These are phyloP conservation scores for Anser cygnoides DNA, from an alignment of 2,113 vertebrate genomes.

Conservation along the genomic window DNA sequence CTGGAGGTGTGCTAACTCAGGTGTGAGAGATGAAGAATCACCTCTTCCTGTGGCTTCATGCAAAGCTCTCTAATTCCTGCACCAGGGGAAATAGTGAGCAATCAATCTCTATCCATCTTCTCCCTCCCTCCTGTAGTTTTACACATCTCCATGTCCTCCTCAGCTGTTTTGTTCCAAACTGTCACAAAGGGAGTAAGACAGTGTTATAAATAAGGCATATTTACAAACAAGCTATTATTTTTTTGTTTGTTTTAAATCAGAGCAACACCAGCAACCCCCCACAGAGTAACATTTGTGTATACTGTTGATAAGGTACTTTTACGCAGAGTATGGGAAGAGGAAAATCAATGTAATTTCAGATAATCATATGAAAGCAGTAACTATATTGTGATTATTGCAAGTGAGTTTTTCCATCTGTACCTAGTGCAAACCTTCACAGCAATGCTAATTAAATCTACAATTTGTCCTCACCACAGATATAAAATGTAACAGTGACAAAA, in stretches of 20 bases:
- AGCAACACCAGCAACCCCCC: not conserved
- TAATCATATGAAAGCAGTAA: constrained; percentile 19
- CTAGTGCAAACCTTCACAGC: not conserved
- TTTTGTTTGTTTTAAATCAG: not conserved
- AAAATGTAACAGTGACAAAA: constrained; percentile 29
- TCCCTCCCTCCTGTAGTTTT: not conserved
- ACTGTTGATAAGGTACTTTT: not conserved
- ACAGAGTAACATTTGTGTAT: not conserved
- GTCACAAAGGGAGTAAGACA: not conserved
- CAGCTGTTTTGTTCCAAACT: not conserved
- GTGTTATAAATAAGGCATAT: not conserved
- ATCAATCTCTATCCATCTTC: not conserved
- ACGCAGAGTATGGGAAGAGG: not conserved
- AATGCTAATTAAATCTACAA: constrained; percentile 20
- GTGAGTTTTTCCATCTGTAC: not conserved
- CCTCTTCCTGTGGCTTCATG: not conserved
- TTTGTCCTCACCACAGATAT: constrained; percentile 2
- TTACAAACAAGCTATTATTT: not conserved
- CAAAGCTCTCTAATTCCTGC: not conserved
- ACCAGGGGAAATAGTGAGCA: not conserved
- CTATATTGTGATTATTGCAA: constrained; percentile 15
- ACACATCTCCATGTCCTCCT: not conserved
- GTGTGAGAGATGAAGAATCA: not conserved
- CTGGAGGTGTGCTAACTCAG: not conserved
- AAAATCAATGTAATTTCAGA: constrained; percentile 19